These are phyloP conservation scores for Metellina segmentata DNA, from an alignment of 2,888 invertebrate species.

Conservation along the genomic window DNA sequence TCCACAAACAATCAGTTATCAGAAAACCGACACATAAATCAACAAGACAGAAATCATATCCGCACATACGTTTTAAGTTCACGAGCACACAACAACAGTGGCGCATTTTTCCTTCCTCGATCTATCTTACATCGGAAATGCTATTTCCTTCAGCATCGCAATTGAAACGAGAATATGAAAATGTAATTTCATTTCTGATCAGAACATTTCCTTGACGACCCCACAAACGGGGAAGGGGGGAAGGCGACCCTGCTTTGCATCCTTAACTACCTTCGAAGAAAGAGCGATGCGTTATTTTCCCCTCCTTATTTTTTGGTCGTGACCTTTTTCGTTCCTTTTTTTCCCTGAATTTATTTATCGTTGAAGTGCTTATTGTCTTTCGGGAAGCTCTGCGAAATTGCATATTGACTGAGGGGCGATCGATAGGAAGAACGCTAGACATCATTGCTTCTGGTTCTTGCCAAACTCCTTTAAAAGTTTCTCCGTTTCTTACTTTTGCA, in stretches of 20 bases:
- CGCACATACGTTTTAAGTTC: too few species aligned
- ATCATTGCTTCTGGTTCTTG: not conserved
- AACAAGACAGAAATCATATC: too few species aligned
- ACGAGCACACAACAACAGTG: too few species aligned
- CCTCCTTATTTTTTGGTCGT: not conserved
- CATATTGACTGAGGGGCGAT: not conserved
- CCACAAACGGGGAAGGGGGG: too few species aligned
- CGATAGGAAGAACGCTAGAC: not conserved
- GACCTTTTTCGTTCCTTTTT: not conserved
- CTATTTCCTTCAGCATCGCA: not conserved
- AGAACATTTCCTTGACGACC: not conserved
- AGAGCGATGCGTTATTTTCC: not conserved
- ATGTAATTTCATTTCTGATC: not conserved
- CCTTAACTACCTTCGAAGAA: not conserved
- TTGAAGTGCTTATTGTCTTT: not conserved
- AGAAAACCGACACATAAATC: too few species aligned
- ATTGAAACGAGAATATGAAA: not conserved
- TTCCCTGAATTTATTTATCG: not conserved
- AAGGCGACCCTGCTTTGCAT: not conserved
- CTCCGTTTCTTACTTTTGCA: too few species aligned
- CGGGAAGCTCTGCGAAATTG: not conserved
- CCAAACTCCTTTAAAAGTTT: not conserved
- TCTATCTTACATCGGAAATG: too few species aligned
- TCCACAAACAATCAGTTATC: too few species aligned
- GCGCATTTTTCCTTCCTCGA: too few species aligned